Evolutionary conservation across 2,797 vertebrate genomes (phyloP), one percentile per base, ranked within the genome.

Genomic region (Poeciliopsis paucimaculata): DNA sequence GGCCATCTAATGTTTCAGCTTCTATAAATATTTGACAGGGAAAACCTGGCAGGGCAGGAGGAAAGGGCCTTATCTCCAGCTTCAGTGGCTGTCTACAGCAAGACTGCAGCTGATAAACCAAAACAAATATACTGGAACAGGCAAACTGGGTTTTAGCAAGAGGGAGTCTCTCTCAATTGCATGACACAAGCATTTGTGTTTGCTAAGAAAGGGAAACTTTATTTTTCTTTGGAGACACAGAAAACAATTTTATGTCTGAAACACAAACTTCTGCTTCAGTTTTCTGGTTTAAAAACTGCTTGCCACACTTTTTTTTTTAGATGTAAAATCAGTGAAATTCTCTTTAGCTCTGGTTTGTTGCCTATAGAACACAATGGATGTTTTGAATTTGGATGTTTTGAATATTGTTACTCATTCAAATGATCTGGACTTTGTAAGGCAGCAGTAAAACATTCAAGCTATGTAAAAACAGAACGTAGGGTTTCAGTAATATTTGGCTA

Each of bases 21-120:
- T 93, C 93, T 94, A 94, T 94, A 93, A 94, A 95, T 95, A 95
- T 95, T 95, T 95, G 93, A 95, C 94, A 89, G 92, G 90, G 89
- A 91, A 87, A 90, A 90, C 82, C 87, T 92, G 86, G 84, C 90
- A 88, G 87, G 82, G 82, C 86, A 75, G 39, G 75, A 87, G 87
- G 78, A 85, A 86, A 86, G 78, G 88, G 88, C 88, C 86, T 91
- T 90, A 91, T 93, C 90, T 84, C 76, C 84, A 77, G 84, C 85
- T 86, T 81, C 86, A 71, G 84, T 84, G 78, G 80, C 88, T 81
- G 77, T 75, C 80, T 77, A 86, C 81, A 82, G 79, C 79, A 79
- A 49, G 74, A 76, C 88, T 78, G 68, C 84, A 82, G 78, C 86
- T 87, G 86, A 91, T 89, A 82, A 85, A 68, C 31, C 60, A 49